Evolutionary conservation across 2,113 vertebrate species (phyloP).

Genomic region (Dendropsophus ebraccatus): DNA sequence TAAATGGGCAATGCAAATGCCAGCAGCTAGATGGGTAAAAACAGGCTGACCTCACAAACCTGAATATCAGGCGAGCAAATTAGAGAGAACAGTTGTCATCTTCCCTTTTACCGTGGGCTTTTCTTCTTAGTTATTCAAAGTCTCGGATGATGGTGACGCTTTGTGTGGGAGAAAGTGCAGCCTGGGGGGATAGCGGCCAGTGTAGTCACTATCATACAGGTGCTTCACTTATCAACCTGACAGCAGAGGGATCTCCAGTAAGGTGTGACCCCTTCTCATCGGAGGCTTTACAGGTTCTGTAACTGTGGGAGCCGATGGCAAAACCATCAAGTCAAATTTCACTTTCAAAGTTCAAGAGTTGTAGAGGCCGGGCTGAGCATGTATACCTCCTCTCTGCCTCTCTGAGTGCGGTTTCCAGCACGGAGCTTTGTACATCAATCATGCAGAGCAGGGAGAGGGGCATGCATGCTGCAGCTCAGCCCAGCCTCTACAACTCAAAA

Average conservation of each 20-base stretch:
- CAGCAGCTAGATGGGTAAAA: slow-evolving; percentile 51
- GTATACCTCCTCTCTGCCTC: too few species aligned
- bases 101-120: background rate
- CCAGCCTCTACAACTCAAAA: too few species aligned
- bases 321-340: too few species aligned
- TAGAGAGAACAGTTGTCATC: slow-evolving; percentile 1
- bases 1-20: slow-evolving; percentile 69
- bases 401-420: too few species aligned
- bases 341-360: too few species aligned
- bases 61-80: background rate
- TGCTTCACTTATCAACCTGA: background rate
- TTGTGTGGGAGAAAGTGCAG: background rate
- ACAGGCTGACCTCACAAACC: slow-evolving; percentile 51
- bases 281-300: too few species aligned
- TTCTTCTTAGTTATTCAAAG: background rate
- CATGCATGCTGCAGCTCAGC: too few species aligned
- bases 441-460: too few species aligned
- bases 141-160: background rate
- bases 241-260: background rate
- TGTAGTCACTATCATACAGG: background rate
- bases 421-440: too few species aligned
- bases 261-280: too few species aligned
- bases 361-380: too few species aligned
- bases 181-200: background rate
- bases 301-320: too few species aligned